Conservation (phyloP, 2,888 invertebrate species). For the Globia sparganii region DNA sequence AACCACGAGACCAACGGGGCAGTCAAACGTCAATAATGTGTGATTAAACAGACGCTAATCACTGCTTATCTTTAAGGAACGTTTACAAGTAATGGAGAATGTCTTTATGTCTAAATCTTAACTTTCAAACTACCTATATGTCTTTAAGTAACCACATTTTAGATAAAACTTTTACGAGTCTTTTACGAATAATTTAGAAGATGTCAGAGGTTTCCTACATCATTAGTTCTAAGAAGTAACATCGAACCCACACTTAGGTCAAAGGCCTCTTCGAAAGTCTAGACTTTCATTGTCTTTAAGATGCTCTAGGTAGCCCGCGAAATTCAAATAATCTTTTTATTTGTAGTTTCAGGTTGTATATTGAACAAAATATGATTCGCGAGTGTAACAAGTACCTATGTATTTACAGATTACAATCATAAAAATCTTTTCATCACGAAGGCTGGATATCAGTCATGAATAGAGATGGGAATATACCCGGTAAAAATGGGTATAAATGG, state of each 20-base stretch:
- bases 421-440: too few species aligned
- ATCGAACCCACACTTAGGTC: conserved; percentile 5
- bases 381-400: too few species aligned
- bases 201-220: neutral
- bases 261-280: conserved; percentile 42
- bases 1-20: too few species aligned
- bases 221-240: conserved; percentile 28
- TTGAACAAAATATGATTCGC: too few species aligned
- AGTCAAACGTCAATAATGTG: neutral
- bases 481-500: too few species aligned
- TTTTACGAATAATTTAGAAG: conserved; percentile 12
- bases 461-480: too few species aligned
- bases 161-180: neutral
- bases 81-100: neutral
- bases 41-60: neutral
- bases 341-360: too few species aligned
- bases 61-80: neutral
- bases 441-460: too few species aligned
- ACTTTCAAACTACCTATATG: neutral
- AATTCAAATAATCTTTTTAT: too few species aligned
- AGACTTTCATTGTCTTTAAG: conserved; percentile 40
- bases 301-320: too few species aligned
- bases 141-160: conserved; percentile 2
- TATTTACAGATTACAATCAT: too few species aligned
- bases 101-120: neutral